These are phyloP conservation scores for human (Homo sapiens) DNA, from an alignment of 2,113 vertebrate species.

Conservation along the genomic window GRCh38 chrX:140667001-140667500, in stretches of 20 bases:
- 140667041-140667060: neutral
- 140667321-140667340: neutral
- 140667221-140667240: neutral
- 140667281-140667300: neutral
- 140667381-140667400: neutral
- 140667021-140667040: neutral
- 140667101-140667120: neutral
- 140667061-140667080: neutral
- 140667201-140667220: no score
- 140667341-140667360: neutral
- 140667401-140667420: neutral
- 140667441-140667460: neutral
- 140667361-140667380: neutral
- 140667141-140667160: neutral
- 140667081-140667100: neutral
- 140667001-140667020: neutral
- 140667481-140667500: neutral
- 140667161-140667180: neutral
- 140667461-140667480: neutral
- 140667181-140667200: neutral
- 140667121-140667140: neutral
- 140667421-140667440: neutral
- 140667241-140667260: neutral
- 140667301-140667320: neutral
- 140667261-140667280: neutral